Conservation (phyloP, 1,140 invertebrate species). For the Cataglyphis hispanica region DNA sequence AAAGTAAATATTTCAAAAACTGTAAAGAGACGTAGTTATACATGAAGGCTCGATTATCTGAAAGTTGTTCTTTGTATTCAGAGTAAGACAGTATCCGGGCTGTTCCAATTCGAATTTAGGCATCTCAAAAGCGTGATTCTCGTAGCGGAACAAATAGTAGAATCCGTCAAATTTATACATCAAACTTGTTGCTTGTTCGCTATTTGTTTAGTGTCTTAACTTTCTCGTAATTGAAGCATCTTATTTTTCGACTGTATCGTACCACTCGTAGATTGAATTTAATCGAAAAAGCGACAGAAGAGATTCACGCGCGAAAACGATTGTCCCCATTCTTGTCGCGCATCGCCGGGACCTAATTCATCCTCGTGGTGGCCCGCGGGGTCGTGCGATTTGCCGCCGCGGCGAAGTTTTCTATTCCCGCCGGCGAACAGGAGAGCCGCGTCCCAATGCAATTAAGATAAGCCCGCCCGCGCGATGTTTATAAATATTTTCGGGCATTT, state of each 20-base stretch:
- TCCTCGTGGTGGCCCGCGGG: constrained; percentile 54
- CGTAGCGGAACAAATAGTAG: constrained; percentile 11
- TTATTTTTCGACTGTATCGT: constrained; percentile 39
- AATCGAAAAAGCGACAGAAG: constrained; percentile 30
- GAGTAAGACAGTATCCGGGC: background rate
- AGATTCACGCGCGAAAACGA: constrained; percentile 26
- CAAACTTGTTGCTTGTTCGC: constrained; percentile 23
- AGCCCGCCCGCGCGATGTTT: constrained; percentile 76
- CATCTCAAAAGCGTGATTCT: background rate
- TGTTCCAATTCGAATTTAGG: constrained; percentile 39
- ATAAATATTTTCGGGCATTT: constrained; percentile 75
- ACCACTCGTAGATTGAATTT: constrained; percentile 66
- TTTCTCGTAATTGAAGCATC: background rate
- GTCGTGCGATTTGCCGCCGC: constrained; percentile 64
- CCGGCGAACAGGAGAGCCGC: constrained; percentile 70
- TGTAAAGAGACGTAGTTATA: background rate
- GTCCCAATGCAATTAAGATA: constrained; percentile 83
- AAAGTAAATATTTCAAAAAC: background rate
- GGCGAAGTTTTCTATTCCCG: constrained; percentile 77
- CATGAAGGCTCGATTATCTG: constrained; percentile 5
- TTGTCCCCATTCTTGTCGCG: constrained; percentile 61
- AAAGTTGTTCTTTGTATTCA: constrained; percentile 1
- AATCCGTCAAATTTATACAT: constrained; percentile 28
- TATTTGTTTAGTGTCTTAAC: constrained; percentile 13
- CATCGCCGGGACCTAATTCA: constrained; percentile 70